Conservation (phyloP, 64 coral and sea anemone species). For the Pocillopora damicornis region DNA sequence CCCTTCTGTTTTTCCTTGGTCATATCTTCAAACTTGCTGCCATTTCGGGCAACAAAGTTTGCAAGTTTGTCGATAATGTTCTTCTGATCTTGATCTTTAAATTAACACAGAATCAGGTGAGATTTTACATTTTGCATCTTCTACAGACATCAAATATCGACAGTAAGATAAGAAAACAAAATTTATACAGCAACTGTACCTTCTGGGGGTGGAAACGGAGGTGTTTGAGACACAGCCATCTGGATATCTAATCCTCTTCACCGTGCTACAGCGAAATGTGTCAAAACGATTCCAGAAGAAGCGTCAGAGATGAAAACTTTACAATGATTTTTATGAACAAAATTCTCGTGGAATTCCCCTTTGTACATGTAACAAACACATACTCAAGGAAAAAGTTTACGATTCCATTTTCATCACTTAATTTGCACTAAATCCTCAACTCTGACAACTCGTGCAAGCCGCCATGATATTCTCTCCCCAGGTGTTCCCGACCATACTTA, state of each 20-base stretch:
- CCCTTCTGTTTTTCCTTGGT: slow-evolving; percentile 96
- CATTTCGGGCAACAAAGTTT: slow-evolving; percentile 99
- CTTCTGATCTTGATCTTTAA: slow-evolving; percentile 86
- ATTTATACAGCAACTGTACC: neutral
- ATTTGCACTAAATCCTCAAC: neutral
- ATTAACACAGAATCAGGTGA: neutral
- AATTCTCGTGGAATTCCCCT: neutral
- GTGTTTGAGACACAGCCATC: neutral
- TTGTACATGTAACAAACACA: neutral
- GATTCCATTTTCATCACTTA: neutral
- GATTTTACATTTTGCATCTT: neutral
- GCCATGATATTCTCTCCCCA: slow-evolving; percentile 4
- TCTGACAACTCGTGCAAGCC: neutral
- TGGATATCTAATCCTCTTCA: neutral
- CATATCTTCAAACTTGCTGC: slow-evolving; percentile 98
- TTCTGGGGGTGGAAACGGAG: slow-evolving; percentile 23
- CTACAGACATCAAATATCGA: neutral
- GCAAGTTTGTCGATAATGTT: slow-evolving; percentile 98
- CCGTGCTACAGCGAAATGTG: neutral
- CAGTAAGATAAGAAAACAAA: neutral
- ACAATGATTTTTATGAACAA: neutral
- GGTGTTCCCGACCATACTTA: no score
- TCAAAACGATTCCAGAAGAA: neutral
- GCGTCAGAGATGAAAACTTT: neutral
- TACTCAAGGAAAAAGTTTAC: neutral